Conservation (phyloP, 2,797 vertebrate species). For the Girardinus metallicus region DNA sequence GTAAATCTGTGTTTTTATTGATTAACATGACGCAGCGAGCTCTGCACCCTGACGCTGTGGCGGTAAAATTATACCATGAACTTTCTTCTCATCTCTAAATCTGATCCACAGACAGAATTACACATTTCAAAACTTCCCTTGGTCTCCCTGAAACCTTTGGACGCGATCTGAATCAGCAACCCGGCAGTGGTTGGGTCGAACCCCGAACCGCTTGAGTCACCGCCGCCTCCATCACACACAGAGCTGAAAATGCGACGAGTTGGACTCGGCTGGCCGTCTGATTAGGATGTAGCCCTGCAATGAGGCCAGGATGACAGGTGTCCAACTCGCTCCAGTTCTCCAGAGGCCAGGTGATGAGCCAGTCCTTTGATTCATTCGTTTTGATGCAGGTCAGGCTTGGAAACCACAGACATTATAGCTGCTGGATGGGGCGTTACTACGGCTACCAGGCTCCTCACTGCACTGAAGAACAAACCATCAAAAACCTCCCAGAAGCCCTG, state of each 20-base stretch:
- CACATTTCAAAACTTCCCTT: too few species aligned
- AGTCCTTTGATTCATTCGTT: not conserved
- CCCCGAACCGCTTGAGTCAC: not conserved
- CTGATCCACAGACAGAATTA: not conserved
- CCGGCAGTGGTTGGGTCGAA: not conserved
- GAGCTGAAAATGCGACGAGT: not conserved
- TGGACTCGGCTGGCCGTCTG: not conserved
- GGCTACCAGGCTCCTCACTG: not conserved
- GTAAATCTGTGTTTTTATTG: not conserved
- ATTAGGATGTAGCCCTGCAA: not conserved
- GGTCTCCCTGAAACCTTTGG: too few species aligned
- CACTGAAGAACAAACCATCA: not conserved
- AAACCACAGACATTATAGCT: not conserved
- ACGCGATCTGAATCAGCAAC: too few species aligned
- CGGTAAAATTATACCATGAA: not conserved
- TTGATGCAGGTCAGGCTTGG: not conserved
- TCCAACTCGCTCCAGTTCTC: not conserved
- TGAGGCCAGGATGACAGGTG: not conserved
- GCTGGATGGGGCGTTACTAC: not conserved
- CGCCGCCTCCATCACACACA: not conserved
- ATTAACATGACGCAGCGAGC: not conserved
- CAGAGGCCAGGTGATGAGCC: not conserved
- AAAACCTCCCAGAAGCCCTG: not conserved
- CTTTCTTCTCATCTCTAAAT: not conserved
- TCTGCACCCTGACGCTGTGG: not conserved